Conservation (phyloP, 2,113 vertebrate species). For the Colaptes auratus region DNA sequence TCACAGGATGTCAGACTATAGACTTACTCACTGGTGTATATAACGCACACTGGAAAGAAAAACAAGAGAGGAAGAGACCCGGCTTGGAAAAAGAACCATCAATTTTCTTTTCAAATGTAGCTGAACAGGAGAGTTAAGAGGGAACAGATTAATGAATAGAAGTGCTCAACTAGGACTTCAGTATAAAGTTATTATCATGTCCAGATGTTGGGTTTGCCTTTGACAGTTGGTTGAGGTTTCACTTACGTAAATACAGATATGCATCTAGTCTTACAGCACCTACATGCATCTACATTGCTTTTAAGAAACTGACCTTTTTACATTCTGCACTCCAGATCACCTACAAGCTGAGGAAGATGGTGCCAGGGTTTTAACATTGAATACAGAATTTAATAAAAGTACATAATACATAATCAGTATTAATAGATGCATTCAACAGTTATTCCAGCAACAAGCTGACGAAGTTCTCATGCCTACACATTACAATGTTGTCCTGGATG, state of each 20-base stretch:
- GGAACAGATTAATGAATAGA: neutral
- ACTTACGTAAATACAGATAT: neutral
- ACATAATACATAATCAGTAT: neutral
- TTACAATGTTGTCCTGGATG: neutral
- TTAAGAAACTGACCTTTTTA: neutral
- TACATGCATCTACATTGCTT: neutral
- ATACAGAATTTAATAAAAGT: neutral
- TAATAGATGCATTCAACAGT: neutral
- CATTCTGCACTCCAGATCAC: neutral
- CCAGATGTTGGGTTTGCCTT: neutral
- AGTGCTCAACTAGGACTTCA: neutral
- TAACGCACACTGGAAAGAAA: slow-evolving; percentile 8
- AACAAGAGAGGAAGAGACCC: neutral
- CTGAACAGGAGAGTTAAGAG: slow-evolving; percentile 9
- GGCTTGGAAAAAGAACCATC: slow-evolving; percentile 24
- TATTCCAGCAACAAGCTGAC: neutral
- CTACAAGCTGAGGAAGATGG: neutral
- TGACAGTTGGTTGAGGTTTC: neutral
- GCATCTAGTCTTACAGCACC: neutral
- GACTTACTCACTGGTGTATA: neutral
- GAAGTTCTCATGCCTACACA: neutral
- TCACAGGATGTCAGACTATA: neutral
- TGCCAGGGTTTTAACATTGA: neutral
- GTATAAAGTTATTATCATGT: neutral
- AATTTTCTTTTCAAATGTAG: slow-evolving; percentile 39